These are phyloP conservation scores for Macrosiphum euphorbiae DNA, from an alignment of 2,888 invertebrate genomes.

Conservation along the genomic window DNA sequence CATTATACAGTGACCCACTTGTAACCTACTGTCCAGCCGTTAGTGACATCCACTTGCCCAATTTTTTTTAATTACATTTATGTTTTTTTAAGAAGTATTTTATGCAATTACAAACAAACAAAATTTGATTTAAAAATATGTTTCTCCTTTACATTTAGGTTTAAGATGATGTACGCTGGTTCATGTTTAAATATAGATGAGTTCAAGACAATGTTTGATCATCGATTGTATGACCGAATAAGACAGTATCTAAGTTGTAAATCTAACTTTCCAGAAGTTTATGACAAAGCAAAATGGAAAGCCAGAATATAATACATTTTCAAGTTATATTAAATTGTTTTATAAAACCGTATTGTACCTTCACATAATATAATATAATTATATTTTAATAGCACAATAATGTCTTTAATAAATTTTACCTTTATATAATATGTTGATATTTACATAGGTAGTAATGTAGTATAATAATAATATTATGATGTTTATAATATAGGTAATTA, in stretches of 20 bases:
- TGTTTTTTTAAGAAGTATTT: background rate
- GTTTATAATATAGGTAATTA: too few species aligned
- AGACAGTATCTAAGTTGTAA: slow-evolving; percentile 75
- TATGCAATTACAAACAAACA: background rate
- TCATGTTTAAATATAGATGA: slow-evolving; percentile 82
- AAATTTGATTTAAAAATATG: background rate
- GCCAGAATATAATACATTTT: slow-evolving; percentile 70
- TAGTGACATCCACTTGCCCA: too few species aligned
- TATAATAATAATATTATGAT: background rate
- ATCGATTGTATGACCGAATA: slow-evolving; percentile 79
- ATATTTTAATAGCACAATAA: background rate
- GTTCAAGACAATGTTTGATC: slow-evolving; percentile 86
- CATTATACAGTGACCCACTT: too few species aligned
- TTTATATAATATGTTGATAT: background rate
- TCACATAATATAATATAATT: too few species aligned
- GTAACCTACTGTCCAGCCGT: too few species aligned
- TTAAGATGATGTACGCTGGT: slow-evolving; percentile 89
- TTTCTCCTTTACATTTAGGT: slow-evolving; percentile 71
- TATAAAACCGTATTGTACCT: background rate
- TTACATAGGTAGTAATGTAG: too few species aligned
- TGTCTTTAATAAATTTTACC: background rate
- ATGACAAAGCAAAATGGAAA: slow-evolving; percentile 79
- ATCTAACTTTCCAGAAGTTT: slow-evolving; percentile 84
- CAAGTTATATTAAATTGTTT: background rate
- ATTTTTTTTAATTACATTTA: background rate